Conservation (phyloP, 2,888 invertebrate genomes). For the Toxonevra muliebris region DNA sequence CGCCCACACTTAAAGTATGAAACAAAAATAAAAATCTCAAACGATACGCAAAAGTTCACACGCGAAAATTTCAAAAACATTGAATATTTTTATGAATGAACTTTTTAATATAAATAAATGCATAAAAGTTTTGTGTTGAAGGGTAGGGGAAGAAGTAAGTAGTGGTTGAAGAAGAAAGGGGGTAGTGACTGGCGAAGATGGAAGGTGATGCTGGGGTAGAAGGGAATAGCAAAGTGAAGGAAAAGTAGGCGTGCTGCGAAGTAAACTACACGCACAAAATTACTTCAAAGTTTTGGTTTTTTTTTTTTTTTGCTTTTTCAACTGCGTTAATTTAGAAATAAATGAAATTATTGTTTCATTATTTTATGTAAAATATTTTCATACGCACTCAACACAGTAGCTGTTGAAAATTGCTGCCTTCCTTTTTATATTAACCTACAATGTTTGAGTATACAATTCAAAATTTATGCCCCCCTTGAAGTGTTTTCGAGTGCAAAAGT, state of each 20-base stretch:
- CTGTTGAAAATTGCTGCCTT: not conserved
- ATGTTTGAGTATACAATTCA: too few species aligned
- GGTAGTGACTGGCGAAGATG: too few species aligned
- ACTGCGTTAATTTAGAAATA: constrained; percentile 19
- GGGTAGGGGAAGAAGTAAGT: not conserved
- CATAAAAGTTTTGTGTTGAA: not conserved
- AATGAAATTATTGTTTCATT: constrained; percentile 38
- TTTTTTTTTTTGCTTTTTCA: constrained; percentile 28
- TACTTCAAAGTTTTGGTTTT: constrained; percentile 10
- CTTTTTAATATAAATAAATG: not conserved
- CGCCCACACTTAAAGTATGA: constrained; percentile 35
- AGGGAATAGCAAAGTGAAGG: not conserved
- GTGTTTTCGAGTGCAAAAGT: too few species aligned
- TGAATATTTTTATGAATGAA: constrained; percentile 30
- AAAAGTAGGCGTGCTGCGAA: not conserved
- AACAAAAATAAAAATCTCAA: not conserved
- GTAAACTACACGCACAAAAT: not conserved
- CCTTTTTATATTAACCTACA: too few species aligned
- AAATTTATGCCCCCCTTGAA: too few species aligned
- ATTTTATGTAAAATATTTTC: constrained; percentile 33
- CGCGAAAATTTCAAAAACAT: constrained; percentile 17
- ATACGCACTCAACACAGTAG: constrained; percentile 22
- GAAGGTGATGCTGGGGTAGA: not conserved
- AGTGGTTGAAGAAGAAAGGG: not conserved
- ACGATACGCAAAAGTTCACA: constrained; percentile 21